Percentiles rank a stretch among this genome's conserved stretches.
Conservation (phyloP, 2,113 vertebrate species). For the Sylvicapra grimmia region DNA sequence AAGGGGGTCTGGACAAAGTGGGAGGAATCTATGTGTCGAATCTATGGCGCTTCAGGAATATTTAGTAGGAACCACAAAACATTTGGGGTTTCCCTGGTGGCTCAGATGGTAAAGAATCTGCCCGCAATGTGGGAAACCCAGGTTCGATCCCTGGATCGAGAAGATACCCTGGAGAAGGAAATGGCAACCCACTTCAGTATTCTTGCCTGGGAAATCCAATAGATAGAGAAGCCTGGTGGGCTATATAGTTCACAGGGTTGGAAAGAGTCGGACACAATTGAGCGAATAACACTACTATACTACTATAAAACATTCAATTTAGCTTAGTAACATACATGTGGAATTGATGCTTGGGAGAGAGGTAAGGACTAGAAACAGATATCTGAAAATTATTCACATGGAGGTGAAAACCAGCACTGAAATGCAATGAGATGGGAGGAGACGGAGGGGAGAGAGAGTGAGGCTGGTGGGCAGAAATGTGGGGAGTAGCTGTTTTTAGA, state of each 20-base stretch:
- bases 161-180: neutral
- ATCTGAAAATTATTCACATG: neutral
- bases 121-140: neutral
- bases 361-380: neutral
- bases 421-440: neutral
- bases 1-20: neutral
- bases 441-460: neutral
- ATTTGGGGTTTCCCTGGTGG: neutral
- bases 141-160: neutral
- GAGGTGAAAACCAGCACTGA: neutral
- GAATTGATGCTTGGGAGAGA: neutral
- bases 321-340: constrained; percentile 2
- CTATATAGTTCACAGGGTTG: neutral
- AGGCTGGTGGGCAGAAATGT: neutral
- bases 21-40: neutral
- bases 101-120: neutral
- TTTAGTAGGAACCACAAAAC: constrained; percentile 16
- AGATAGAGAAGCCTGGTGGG: neutral
- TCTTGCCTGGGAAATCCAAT: neutral
- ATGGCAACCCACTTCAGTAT: neutral
- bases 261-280: neutral
- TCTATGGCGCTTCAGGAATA: neutral
- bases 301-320: neutral
- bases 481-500: neutral
- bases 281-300: neutral